A percentile compares a stretch with the other conserved stretches of the same genome.
Conservation (phyloP, 2,113 vertebrate genomes). For the Diadophis punctatus region DNA sequence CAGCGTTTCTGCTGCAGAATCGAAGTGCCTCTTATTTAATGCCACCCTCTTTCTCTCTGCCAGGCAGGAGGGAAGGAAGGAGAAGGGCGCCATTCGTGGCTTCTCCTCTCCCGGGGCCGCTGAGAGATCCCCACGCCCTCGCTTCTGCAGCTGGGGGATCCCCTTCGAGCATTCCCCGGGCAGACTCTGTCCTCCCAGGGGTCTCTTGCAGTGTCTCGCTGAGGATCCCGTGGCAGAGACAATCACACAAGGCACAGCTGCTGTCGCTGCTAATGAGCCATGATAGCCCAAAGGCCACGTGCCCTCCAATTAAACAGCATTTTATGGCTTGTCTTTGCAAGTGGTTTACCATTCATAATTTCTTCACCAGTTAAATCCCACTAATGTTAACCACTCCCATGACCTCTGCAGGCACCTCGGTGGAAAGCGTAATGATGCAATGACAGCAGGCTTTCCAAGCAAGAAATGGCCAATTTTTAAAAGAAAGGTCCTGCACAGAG, state of each 20-base stretch:
- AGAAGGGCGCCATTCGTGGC: neutral
- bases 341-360: conserved; percentile 61
- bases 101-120: neutral
- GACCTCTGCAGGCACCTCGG: conserved; percentile 45
- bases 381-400: conserved; percentile 68
- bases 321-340: conserved; percentile 61
- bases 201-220: neutral
- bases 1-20: conserved; percentile 63
- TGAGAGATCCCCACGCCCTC: neutral
- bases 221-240: rapidly evolving
- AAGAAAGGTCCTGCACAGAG: neutral
- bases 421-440: conserved; percentile 68
- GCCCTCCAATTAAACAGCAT: conserved; percentile 61
- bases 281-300: conserved; percentile 56
- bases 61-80: neutral
- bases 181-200: neutral
- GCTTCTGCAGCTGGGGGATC: neutral
- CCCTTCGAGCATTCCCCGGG: rapidly evolving
- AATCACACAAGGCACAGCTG: neutral
- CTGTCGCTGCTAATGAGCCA: conserved; percentile 59
- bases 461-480: neutral
- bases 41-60: conserved; percentile 43
- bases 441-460: conserved; percentile 49
- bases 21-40: conserved; percentile 68
- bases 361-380: conserved; percentile 60